These are phyloP conservation scores for Panonychus citri DNA, from an alignment of 1,140 invertebrate genomes.

Conservation along the genomic window DNA sequence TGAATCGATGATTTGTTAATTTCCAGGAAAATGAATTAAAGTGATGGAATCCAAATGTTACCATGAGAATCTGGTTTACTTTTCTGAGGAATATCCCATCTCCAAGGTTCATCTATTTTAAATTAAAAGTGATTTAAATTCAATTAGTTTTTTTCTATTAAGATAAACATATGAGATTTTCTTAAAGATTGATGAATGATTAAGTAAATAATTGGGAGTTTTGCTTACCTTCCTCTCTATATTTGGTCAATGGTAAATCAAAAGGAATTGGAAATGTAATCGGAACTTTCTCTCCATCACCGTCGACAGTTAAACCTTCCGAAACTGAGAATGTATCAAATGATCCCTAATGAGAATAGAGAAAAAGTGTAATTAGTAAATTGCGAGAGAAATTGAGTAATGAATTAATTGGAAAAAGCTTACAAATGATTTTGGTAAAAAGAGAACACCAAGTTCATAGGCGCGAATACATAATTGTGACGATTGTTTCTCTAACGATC, in stretches of 20 bases:
- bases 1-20: too few relatives aligned
- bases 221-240: constrained; percentile 20
- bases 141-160: too few relatives aligned
- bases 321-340: constrained; percentile 11
- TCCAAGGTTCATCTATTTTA: constrained; percentile 1
- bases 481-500: constrained; percentile 39
- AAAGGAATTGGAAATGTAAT: constrained; percentile 43
- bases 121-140: too few relatives aligned
- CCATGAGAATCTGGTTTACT: background rate
- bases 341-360: constrained; percentile 14
- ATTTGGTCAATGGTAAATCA: constrained; percentile 44
- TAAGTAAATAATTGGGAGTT: too few relatives aligned
- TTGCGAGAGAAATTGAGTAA: constrained; percentile 9
- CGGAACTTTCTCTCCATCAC: constrained; percentile 2
- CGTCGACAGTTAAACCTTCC: background rate
- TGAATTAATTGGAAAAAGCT: constrained; percentile 18
- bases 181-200: too few relatives aligned
- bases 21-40: too few relatives aligned
- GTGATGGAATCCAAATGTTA: background rate
- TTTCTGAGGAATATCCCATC: background rate
- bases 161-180: too few relatives aligned
- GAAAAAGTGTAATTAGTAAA: constrained; percentile 9
- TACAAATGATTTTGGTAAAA: constrained; percentile 60
- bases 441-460: constrained; percentile 74
- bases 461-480: constrained; percentile 47